Evolutionary conservation across 2,113 vertebrate species (phyloP).

Genomic region (Baryphthengus martii): DNA sequence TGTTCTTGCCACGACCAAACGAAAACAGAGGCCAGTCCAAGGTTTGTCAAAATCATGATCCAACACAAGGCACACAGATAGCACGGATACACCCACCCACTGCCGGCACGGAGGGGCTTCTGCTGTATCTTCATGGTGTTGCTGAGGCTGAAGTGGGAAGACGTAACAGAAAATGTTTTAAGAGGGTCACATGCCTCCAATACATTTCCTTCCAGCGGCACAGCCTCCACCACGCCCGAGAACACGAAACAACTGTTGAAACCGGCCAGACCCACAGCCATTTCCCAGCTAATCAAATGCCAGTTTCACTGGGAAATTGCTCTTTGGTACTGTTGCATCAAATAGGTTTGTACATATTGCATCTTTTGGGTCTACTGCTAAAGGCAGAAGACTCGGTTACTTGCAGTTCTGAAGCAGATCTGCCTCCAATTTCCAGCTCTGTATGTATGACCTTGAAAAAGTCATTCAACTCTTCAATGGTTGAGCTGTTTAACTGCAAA

Average conservation of each 20-base stretch:
- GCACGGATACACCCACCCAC: background rate
- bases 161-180: background rate
- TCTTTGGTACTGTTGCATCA: background rate
- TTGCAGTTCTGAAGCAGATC: background rate
- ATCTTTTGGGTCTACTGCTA: background rate
- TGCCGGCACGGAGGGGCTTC: background rate
- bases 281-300: background rate
- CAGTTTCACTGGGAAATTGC: background rate
- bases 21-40: background rate
- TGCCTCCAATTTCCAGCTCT: background rate
- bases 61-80: background rate
- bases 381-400: background rate
- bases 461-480: background rate
- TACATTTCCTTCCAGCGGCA: background rate
- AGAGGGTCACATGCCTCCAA: background rate
- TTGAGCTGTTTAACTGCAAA: background rate
- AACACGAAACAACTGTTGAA: background rate
- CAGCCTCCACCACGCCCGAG: background rate
- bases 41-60: background rate
- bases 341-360: background rate
- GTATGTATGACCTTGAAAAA: constrained; percentile 4
- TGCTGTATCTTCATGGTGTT: background rate
- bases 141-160: background rate
- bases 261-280: background rate
- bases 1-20: background rate